These are phyloP conservation scores for Embiotoca jacksoni DNA, from an alignment of 2,113 vertebrate species.

Conservation along the genomic window DNA sequence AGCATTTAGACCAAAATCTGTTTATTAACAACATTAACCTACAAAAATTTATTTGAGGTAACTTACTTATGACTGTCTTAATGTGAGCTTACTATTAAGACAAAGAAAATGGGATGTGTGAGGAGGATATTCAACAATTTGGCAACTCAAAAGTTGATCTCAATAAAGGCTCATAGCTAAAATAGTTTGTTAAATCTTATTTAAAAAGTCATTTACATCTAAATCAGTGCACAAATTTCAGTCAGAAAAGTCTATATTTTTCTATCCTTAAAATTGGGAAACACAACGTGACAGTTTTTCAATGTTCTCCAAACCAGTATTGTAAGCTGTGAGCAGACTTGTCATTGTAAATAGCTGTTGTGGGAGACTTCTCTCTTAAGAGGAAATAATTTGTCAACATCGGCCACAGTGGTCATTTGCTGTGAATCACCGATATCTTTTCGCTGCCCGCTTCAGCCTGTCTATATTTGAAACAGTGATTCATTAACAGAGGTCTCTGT, in stretches of 20 bases:
- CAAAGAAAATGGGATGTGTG: no score
- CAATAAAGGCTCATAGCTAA: no score
- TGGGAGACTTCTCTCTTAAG: conserved; percentile 14
- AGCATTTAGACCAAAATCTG: no score
- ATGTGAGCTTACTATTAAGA: no score
- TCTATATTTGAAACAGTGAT: conserved; percentile 42
- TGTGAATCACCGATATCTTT: conserved; percentile 18
- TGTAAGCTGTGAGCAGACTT: conserved; percentile 9
- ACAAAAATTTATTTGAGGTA: no score
- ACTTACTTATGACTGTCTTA: no score
- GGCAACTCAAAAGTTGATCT: no score
- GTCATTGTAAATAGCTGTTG: neutral
- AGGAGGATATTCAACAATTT: no score
- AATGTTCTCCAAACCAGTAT: neutral
- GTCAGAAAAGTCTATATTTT: neutral
- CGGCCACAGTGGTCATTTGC: neutral
- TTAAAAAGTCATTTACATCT: no score
- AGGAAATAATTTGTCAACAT: conserved; percentile 36
- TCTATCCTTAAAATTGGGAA: neutral
- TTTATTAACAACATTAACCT: no score
- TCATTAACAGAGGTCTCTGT: conserved; percentile 26
- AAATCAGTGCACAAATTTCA: no score
- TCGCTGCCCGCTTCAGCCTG: neutral
- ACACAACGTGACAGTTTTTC: neutral
- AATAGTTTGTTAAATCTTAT: no score